phyloP scores from a whole-genome alignment of 2,888 invertebrate genomes.

The Pachydiplax longipennis region DNA sequence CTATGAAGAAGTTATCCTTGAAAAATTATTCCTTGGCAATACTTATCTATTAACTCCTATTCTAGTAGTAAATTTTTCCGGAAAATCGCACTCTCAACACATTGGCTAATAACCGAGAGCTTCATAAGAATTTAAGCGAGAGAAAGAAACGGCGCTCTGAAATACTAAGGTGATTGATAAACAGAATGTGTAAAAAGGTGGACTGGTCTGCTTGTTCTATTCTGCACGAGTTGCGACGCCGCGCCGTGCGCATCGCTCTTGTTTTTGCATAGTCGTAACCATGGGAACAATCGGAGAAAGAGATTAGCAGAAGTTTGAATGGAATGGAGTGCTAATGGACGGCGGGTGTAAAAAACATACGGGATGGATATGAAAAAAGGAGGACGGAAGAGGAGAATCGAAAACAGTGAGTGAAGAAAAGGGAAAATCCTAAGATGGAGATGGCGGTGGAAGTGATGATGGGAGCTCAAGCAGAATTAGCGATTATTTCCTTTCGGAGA shows the following conservation, averaged over 20 bases:
- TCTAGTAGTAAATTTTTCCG: no score
- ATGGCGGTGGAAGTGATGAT: neutral
- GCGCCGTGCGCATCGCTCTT: neutral
- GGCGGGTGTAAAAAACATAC: neutral
- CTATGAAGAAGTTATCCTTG: no score
- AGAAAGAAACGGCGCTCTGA: no score
- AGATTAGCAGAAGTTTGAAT: conserved; percentile 13
- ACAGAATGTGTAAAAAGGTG: neutral
- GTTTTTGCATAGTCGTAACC: conserved; percentile 6
- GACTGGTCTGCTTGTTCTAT: neutral
- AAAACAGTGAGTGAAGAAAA: neutral
- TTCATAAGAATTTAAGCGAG: neutral
- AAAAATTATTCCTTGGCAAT: no score
- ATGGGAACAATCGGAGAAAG: conserved; percentile 22
- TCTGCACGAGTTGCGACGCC: neutral
- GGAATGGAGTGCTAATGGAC: neutral
- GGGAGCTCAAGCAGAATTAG: neutral
- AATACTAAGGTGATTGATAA: no score
- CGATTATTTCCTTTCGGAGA: neutral
- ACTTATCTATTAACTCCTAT: no score
- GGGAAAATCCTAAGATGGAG: neutral
- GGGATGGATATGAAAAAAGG: neutral
- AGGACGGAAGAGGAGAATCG: neutral
- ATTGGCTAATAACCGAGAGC: neutral
- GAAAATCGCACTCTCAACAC: no score